A percentile compares a stretch with the other conserved stretches of the same genome.
phyloP scores from a whole-genome alignment of 2,888 invertebrate species.

The Venustoraphidia nigricollis region DNA sequence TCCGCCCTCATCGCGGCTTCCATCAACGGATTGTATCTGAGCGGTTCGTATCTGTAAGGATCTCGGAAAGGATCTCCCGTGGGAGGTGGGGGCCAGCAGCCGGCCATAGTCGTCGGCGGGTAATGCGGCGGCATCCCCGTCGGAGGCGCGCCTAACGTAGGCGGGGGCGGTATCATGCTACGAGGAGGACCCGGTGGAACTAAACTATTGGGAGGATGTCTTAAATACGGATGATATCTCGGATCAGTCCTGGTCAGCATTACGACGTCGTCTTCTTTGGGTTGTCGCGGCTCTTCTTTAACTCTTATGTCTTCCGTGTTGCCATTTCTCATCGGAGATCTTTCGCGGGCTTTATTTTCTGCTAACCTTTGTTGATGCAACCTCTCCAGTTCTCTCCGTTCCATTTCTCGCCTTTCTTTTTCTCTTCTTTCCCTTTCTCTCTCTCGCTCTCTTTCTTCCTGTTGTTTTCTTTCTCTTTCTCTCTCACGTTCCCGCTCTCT shows the following conservation, averaged over 20 bases:
- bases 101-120: conserved; percentile 27
- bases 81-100: conserved; percentile 41
- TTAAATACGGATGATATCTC: conserved; percentile 35
- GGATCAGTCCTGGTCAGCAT: conserved; percentile 33
- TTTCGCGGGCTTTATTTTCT: conserved; percentile 38
- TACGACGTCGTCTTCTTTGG: conserved; percentile 30
- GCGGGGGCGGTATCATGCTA: conserved; percentile 34
- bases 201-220: conserved; percentile 35
- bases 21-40: conserved; percentile 65
- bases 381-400: conserved; percentile 38
- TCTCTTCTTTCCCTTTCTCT: conserved; percentile 33
- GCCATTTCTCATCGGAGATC: conserved; percentile 66
- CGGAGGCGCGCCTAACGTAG: conserved; percentile 31
- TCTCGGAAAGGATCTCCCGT: conserved; percentile 51
- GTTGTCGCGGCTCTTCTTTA: conserved; percentile 45
- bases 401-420: conserved; percentile 36
- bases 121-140: conserved; percentile 26
- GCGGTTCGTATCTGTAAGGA: conserved; percentile 50
- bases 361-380: conserved; percentile 39
- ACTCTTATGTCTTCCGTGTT: conserved; percentile 38
- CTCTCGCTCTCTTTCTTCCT: conserved; percentile 31
- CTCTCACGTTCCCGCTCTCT: conserved; percentile 37
- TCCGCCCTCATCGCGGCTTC: conserved; percentile 64
- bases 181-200: conserved; percentile 30
- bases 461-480: conserved; percentile 39